A percentile compares a stretch with the other conserved stretches of the same genome.
phyloP scores from a whole-genome alignment of 2,888 invertebrate species.

The Hirtodrosophila histrioides region DNA sequence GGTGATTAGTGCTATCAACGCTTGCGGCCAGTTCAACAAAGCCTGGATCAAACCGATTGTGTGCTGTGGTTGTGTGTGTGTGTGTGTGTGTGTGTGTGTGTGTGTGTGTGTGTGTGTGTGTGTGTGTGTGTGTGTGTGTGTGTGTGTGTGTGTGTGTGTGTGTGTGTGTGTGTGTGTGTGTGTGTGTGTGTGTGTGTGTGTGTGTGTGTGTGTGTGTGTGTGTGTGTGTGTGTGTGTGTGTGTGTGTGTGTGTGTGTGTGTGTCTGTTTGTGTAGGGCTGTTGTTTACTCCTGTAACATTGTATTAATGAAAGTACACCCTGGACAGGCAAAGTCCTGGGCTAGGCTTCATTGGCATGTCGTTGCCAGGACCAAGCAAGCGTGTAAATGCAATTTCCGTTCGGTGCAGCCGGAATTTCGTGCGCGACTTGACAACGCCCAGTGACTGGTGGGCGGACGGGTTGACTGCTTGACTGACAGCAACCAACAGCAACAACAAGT shows the following conservation, averaged over 20 bases:
- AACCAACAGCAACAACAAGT: constrained; percentile 1
- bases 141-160: no score
- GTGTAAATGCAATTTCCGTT: constrained; percentile 75
- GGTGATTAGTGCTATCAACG: constrained; percentile 67
- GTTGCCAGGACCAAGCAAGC: constrained; percentile 44
- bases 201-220: no score
- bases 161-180: no score
- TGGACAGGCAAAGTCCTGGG: constrained; percentile 6
- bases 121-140: no score
- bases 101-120: no score
- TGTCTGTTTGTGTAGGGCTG: constrained; percentile 1
- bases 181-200: no score
- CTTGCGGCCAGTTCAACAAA: constrained; percentile 44
- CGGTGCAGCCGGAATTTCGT: constrained; percentile 71
- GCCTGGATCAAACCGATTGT: constrained; percentile 16
- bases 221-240: no score
- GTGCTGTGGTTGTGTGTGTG: no score
- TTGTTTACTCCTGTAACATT: constrained; percentile 50
- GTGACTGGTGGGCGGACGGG: constrained; percentile 16
- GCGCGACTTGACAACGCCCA: constrained; percentile 29
- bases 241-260: no score
- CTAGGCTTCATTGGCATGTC: constrained; percentile 23
- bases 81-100: no score
- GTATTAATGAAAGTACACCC: constrained; percentile 27
- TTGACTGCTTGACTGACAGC: constrained; percentile 52